Conservation (phyloP, 2,797 vertebrate species). For the Okamejei kenojei region DNA sequence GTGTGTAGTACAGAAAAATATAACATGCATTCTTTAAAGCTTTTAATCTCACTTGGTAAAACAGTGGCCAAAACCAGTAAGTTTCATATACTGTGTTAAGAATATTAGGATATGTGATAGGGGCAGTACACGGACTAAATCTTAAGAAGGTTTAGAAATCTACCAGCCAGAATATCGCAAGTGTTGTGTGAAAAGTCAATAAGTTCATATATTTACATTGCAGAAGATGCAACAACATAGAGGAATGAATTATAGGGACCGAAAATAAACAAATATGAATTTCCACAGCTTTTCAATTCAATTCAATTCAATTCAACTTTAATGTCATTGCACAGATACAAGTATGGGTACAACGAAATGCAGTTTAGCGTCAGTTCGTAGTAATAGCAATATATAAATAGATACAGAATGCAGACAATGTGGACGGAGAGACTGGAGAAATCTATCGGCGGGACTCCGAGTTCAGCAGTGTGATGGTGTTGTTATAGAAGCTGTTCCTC, state of each 20-base stretch:
- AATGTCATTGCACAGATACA: too few species aligned
- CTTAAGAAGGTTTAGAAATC: not conserved
- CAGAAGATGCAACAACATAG: not conserved
- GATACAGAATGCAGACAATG: too few species aligned
- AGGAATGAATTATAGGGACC: not conserved
- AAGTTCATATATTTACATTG: not conserved
- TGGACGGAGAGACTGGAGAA: too few species aligned
- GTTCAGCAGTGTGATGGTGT: too few species aligned
- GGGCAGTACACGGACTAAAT: not conserved
- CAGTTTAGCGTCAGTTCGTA: too few species aligned
- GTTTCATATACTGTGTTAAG: not conserved
- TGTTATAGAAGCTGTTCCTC: too few species aligned
- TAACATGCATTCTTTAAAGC: not conserved
- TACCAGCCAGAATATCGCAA: not conserved
- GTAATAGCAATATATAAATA: too few species aligned
- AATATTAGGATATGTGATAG: not conserved
- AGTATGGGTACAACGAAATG: too few species aligned
- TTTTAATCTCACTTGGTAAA: not conserved
- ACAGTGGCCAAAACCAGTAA: not conserved
- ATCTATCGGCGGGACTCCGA: too few species aligned
- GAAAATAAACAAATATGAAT: not conserved
- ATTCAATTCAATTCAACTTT: too few species aligned
- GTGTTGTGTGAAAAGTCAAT: not conserved
- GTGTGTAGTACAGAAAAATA: not conserved
- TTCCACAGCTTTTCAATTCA: not conserved